phyloP scores from a whole-genome alignment of 2,113 vertebrate species.

The Platysteira castanea region DNA sequence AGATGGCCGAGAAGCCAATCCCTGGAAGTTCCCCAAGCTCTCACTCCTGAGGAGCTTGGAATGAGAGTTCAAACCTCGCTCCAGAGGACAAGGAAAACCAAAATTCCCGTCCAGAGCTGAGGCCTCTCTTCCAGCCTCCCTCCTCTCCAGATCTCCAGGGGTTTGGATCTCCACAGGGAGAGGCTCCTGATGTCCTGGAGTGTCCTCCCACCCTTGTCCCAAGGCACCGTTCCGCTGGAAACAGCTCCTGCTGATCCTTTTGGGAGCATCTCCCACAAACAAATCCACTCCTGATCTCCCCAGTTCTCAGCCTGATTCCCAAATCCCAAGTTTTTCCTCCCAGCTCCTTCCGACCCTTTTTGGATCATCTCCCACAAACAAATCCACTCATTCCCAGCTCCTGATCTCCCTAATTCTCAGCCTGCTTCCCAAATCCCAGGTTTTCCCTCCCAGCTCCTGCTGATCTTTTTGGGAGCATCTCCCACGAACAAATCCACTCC shows the following conservation, averaged over 20 bases:
- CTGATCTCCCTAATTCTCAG: neutral
- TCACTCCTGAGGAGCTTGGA: neutral
- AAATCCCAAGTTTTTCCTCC: fast-evolving
- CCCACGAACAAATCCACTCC: neutral
- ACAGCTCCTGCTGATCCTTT: too few species aligned
- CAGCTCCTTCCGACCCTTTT: fast-evolving
- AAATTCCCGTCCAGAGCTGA: neutral
- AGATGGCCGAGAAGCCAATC: neutral
- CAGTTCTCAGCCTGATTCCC: neutral
- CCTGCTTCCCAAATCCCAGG: neutral
- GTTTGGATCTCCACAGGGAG: neutral
- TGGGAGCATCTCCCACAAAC: too few species aligned
- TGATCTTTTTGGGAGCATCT: fast-evolving
- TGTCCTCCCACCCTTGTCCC: neutral
- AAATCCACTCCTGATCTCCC: neutral
- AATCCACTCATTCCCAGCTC: neutral
- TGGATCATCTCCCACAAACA: fast-evolving
- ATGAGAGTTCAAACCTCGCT: neutral
- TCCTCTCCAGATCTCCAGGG: neutral
- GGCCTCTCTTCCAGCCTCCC: neutral
- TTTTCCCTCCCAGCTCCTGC: neutral
- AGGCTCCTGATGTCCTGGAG: neutral
- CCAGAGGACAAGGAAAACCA: neutral
- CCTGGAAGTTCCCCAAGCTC: neutral
- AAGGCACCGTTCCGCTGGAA: too few species aligned